Evolutionary conservation across 2,797 vertebrate species (phyloP), one percentile per base, ranked within the genome.

Genomic region (Ibycter americanus): DNA sequence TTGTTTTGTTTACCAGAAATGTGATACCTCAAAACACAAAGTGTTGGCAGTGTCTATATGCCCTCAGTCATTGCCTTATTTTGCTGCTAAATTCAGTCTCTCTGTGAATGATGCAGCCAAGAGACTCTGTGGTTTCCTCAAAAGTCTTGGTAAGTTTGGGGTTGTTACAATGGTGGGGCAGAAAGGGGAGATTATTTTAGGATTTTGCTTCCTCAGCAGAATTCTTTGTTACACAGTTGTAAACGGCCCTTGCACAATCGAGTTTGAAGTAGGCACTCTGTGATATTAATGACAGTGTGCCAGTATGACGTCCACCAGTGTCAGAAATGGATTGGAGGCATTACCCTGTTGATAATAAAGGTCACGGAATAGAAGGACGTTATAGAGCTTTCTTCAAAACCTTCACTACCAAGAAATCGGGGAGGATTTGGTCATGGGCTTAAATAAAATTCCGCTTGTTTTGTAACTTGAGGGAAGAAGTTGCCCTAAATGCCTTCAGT

Each of bases 21-120:
- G 99, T 66, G 99, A 99, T 92, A 89, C 97, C 93, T 99, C 99
- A 10, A 98, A 99, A 96, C 99, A 99, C 98, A 99, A 98, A 98
- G 98, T 99, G 91, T 97, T 99, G 97, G 99, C 98, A 54, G 99
- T 99, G 46, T 99, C 99, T 1, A 87, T 99, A 61, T 99, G 99
- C 97, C 99, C 99, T 29, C 99, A 99, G 98, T 99, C 99, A 34
- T 98, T 99, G 98, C 99, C 99, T 89, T 99, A 99, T 97, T 99
- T 99, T 95, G 99, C 99, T 72, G 98, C 99, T 93, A 99, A 99
- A 96, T 99, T 99, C 82, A 98, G 93, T 55, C 73, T 99, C 97
- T 98, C 98, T 71, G 91, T 99, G 97, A 97, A 97, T 5, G 99
- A 99, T 90, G 99, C 99, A 27, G 98, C 99, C 52, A 98, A 97